Conservation (phyloP, 2,113 vertebrate genomes). For the Odocoileus hemionus region DNA sequence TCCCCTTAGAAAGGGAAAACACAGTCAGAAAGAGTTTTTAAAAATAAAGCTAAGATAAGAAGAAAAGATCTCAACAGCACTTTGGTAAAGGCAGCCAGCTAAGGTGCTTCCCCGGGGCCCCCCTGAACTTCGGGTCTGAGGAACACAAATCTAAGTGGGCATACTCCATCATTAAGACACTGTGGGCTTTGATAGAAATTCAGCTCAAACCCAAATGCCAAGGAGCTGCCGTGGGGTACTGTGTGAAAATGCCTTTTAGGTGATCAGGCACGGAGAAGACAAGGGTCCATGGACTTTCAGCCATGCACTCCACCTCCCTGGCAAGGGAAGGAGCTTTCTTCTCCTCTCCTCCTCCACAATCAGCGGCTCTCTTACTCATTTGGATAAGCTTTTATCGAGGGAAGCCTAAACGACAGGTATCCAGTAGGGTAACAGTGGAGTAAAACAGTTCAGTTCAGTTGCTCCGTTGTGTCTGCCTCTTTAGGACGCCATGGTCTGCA, state of each 20-base stretch:
- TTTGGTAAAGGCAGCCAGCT: neutral
- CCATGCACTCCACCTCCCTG: too few species aligned
- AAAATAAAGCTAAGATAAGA: neutral
- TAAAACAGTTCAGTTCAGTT: neutral
- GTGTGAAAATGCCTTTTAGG: neutral
- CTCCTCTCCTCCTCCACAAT: neutral
- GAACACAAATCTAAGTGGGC: neutral
- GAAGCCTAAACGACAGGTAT: neutral
- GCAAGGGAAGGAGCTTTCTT: neutral
- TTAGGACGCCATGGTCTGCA: neutral
- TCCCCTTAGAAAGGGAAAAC: neutral
- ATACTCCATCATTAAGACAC: neutral
- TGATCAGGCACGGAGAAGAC: neutral
- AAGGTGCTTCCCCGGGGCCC: neutral
- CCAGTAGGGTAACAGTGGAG: neutral
- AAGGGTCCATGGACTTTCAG: neutral
- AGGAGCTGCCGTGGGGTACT: neutral
- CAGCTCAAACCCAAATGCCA: neutral
- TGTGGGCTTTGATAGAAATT: neutral
- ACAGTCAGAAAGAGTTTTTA: neutral
- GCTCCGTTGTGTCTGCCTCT: neutral
- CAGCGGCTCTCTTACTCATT: neutral
- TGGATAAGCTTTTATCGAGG: neutral
- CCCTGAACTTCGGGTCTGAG: neutral
- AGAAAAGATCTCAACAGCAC: neutral